Base-by-base conservation (phyloP, 2,888 invertebrate genomes). In the Melikaiella ostensackeni region DNA sequence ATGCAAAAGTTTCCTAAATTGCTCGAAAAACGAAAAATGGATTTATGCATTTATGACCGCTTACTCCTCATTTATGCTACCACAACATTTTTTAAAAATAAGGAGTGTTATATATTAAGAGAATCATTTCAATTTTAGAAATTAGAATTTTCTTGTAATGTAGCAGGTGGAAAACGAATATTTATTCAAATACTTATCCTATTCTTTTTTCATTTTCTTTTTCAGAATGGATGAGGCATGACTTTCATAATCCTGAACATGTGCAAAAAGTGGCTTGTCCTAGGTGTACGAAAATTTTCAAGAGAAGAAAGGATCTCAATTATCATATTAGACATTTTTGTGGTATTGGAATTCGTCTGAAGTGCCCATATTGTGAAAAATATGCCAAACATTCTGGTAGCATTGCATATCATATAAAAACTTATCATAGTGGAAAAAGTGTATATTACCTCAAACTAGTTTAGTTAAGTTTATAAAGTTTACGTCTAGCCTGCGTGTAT, bases 281-380 rank as follows among this genome's bases (percentile, higher is more conserved):
- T n/a, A 83, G 70, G 30, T 92, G 92, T 81, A 92, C 90, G 59
- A 91, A 91, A 79, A 88, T 86, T 76, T 88, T 88, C 77, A 84
- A 83, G 55, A 76, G 84, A 19, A 79, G 78, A n/a, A 85, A 84
- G 77, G 86, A 86, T 77, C 82, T 89, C 7, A 83, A 84, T 75
- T 83, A 87, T 77, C 89, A 89, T 75, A 74, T 84, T 16, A 84
- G 85, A 64, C 85, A 86, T 75, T 84, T 90, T 77, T 81, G 81
- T 38, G 81, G 80, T 24, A 77, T 76, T 27, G 88, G 86, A 75
- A 88, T 88, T 13, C 82, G 88, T 11, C 90, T 89, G 75, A 85
- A 86, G 42, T 92, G 92, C 79, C 86, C 88, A 19, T 83, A 89
- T 75, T 93, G 92, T 83, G 83, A 83, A 73, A 87, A 87, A 75